A percentile compares a stretch with the other conserved stretches of the same genome.
These are phyloP conservation scores for Actenoides lindsayi DNA, from an alignment of 2,113 vertebrate species.

Conservation along the genomic window DNA sequence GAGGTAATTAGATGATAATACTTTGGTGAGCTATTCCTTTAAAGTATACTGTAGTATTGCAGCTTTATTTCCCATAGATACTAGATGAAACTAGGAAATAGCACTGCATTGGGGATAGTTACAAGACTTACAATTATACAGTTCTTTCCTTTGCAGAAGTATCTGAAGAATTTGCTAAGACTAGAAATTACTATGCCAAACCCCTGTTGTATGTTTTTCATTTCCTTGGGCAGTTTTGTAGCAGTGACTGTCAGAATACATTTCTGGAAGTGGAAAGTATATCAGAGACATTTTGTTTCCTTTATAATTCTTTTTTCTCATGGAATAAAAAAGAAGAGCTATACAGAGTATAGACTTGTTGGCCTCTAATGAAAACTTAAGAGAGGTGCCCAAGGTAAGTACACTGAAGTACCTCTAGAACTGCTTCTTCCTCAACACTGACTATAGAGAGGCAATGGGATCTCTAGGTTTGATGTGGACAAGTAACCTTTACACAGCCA, in stretches of 20 bases:
- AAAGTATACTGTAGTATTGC: neutral
- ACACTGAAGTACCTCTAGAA: neutral
- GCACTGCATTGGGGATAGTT: rapidly evolving
- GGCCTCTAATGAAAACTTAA: neutral
- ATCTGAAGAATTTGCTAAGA: neutral
- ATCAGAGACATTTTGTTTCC: neutral
- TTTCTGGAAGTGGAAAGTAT: neutral
- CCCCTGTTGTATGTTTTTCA: neutral
- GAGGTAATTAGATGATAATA: neutral
- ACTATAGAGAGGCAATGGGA: neutral
- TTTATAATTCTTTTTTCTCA: neutral
- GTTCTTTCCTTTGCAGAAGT: neutral
- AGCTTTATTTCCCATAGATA: neutral
- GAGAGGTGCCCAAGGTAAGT: neutral
- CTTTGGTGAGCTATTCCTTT: neutral
- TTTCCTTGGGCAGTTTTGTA: neutral
- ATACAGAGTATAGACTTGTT: neutral
- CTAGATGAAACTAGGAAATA: neutral
- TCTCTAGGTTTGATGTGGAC: neutral
- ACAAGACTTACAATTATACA: neutral
- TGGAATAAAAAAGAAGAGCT: neutral
- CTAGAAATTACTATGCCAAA: neutral
- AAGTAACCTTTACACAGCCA: neutral
- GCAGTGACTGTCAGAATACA: neutral
- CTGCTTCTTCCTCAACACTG: neutral